Conservation (phyloP, 2,888 invertebrate genomes). For the Camponotus fellah region DNA sequence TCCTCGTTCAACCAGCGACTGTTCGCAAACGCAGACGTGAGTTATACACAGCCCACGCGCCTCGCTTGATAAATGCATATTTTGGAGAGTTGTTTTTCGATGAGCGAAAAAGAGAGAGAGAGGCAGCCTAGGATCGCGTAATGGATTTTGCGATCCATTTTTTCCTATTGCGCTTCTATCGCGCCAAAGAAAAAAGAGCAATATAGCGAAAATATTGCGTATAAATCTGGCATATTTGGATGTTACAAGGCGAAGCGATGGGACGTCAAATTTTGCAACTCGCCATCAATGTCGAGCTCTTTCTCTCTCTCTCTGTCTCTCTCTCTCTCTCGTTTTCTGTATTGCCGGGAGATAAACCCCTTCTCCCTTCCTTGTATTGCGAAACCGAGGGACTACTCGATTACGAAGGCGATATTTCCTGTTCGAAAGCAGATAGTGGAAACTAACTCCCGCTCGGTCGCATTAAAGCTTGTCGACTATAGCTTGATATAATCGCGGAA, state of each 20-base stretch:
- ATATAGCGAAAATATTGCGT: slow-evolving; percentile 30
- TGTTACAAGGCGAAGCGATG: slow-evolving; percentile 2
- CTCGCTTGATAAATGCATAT: slow-evolving; percentile 44
- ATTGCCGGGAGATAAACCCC: slow-evolving; percentile 38
- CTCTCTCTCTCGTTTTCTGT: background rate
- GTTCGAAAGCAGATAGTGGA: slow-evolving; percentile 31
- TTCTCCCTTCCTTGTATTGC: background rate
- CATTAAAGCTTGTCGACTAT: slow-evolving; percentile 25
- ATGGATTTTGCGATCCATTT: slow-evolving; percentile 53
- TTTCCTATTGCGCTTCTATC: background rate
- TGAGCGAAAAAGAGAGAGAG: background rate
- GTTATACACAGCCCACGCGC: slow-evolving; percentile 20
- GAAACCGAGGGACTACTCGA: slow-evolving; percentile 15
- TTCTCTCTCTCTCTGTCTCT: background rate
- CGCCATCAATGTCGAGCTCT: slow-evolving; percentile 10
- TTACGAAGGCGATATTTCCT: slow-evolving; percentile 47
- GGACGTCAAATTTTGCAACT: slow-evolving; percentile 15
- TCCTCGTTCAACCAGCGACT: background rate
- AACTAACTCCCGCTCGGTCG: slow-evolving; percentile 36
- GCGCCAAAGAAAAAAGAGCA: background rate
- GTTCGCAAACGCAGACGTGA: background rate
- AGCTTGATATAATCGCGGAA: slow-evolving; percentile 31
- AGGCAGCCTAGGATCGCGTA: slow-evolving; percentile 17
- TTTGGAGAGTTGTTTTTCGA: slow-evolving; percentile 53
- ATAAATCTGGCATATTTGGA: slow-evolving; percentile 49